Evolutionary conservation across 2,888 invertebrate species (phyloP).

Genomic region (Pyrocoelia pectoralis): DNA sequence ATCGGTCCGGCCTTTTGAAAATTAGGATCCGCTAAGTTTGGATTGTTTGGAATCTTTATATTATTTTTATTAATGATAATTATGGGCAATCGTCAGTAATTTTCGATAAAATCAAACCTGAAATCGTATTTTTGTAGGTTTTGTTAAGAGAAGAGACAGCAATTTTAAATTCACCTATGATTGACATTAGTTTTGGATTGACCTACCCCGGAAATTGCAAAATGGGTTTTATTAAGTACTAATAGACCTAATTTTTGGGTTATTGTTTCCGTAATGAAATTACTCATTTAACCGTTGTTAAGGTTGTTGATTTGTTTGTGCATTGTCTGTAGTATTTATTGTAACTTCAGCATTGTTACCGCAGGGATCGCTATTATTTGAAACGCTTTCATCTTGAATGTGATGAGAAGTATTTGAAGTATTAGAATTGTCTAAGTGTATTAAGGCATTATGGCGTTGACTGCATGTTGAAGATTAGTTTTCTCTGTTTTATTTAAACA

Average conservation of each 20-base stretch:
- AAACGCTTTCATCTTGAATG: neutral
- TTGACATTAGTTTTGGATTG: too few relatives aligned
- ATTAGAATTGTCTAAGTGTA: conserved; percentile 20
- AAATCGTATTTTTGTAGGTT: too few relatives aligned
- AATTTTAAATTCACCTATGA: too few relatives aligned
- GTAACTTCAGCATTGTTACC: conserved; percentile 3
- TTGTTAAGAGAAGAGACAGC: too few relatives aligned
- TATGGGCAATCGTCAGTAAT: too few relatives aligned
- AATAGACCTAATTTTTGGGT: neutral
- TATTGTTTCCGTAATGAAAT: neutral
- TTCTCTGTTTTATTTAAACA: neutral
- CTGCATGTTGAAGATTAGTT: conserved; percentile 13
- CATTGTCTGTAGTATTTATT: conserved; percentile 1
- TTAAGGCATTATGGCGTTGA: conserved; percentile 29
- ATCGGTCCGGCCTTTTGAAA: neutral
- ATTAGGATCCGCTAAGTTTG: neutral
- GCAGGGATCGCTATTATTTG: neutral
- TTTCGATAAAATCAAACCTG: too few relatives aligned
- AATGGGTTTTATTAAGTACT: too few relatives aligned
- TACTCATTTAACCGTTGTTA: conserved; percentile 31
- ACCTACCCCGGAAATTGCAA: too few relatives aligned
- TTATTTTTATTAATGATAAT: too few relatives aligned
- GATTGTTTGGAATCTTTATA: too few relatives aligned
- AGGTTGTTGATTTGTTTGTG: conserved; percentile 10
- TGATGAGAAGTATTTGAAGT: neutral